Base-by-base conservation (phyloP, 1,140 invertebrate genomes). In the Hyposmocoma kahamanoa region DNA sequence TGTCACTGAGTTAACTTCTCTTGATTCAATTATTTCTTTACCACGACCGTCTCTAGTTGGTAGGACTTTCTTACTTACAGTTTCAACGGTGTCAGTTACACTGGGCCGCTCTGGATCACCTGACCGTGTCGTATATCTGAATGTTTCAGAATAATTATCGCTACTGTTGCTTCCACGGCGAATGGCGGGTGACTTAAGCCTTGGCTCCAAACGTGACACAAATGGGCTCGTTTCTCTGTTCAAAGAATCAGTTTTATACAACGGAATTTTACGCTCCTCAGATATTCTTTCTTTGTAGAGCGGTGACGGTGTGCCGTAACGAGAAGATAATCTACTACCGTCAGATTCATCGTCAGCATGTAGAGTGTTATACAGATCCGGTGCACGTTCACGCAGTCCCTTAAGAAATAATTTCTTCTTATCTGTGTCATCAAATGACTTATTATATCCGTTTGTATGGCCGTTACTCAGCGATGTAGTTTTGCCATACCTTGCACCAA, bases 331-430 rank as follows among this genome's bases (percentile, higher is more conserved):
- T 59, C 84, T 70, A 47, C 80, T 80, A 20, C 82, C 74, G 43
- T 88, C 75, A 13, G 80, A 77, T 28, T 88, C 85, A 43, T 92
- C 91, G 48, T 89, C 84, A 17, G 90, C 91, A 67, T 90, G 91
- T 48, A 92, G 84, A 39, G 90, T 92, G 71, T 89, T 91, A 80
- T 88, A 95, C 17, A 95, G 87, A 61, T 94, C 91, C 9, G 93
- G 92, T 0, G 93, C 92, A 50, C 92, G 89, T 53, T 93, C 92
- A 56, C 90, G 88, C 8, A 95, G 77, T 1, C 90, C 90, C 56
- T 91, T 90, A 67, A 95, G 83, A 67, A 94, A 94, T 49, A 91
- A 83, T 62, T 90, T 89, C 65, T 91, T 91, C 59, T 91, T 92
- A 52, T 90, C 89, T 30, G 88, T 87, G 50, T 85, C 81, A 42